phyloP scores from a whole-genome alignment of 2,888 invertebrate species.

The Limnephilus lunatus region DNA sequence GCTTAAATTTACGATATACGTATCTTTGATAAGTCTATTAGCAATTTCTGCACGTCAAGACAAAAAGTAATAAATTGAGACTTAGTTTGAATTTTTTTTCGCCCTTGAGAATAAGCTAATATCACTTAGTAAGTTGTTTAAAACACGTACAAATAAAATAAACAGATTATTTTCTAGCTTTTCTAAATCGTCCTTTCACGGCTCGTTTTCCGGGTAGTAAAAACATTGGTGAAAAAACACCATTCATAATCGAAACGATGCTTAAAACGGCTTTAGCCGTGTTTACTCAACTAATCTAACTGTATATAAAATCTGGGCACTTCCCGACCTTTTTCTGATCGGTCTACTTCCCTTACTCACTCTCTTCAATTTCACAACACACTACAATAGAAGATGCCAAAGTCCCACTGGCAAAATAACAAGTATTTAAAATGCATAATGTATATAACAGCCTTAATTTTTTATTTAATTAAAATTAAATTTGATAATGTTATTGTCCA shows the following conservation, averaged over 20 bases:
- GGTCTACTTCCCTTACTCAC: not conserved
- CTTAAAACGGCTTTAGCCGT: not conserved
- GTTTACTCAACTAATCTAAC: not conserved
- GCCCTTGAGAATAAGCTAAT: not conserved
- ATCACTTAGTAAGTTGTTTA: too few species aligned
- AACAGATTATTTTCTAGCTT: too few species aligned
- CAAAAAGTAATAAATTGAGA: not conserved
- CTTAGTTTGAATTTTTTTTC: not conserved
- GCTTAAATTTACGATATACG: not conserved
- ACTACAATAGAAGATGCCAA: not conserved
- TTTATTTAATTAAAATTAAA: too few species aligned
- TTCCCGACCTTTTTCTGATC: not conserved
- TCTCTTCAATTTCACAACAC: not conserved
- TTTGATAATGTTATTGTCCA: too few species aligned
- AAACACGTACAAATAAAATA: too few species aligned
- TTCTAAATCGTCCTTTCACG: not conserved
- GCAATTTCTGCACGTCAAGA: not conserved
- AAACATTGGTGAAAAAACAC: not conserved
- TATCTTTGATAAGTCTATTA: not conserved
- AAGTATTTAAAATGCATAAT: too few species aligned
- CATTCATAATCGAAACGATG: not conserved
- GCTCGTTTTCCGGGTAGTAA: too few species aligned
- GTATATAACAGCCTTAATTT: too few species aligned
- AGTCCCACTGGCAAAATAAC: not conserved
- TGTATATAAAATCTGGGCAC: not conserved